These are phyloP conservation scores for Mesoclemmys tuberculata DNA, from an alignment of 2,113 vertebrate species.

Conservation along the genomic window DNA sequence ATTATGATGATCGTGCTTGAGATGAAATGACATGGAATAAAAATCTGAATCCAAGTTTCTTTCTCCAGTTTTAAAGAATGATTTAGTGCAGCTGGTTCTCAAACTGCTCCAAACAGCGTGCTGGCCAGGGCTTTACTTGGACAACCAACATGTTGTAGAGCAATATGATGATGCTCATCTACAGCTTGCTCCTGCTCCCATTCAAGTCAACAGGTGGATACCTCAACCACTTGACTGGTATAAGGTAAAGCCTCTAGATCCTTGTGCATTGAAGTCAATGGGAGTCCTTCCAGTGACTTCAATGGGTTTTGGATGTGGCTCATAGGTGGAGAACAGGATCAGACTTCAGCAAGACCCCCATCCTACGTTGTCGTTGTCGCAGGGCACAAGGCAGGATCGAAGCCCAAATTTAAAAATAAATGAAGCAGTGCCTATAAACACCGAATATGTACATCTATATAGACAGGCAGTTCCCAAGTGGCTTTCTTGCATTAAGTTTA, in stretches of 20 bases:
- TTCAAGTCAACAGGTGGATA: not conserved
- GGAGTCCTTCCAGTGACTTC: not conserved
- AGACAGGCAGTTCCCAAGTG: not conserved
- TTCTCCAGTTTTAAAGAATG: not conserved
- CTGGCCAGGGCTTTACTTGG: fast-evolving
- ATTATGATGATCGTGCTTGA: not conserved
- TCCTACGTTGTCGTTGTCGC: not conserved
- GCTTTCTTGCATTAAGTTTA: not conserved
- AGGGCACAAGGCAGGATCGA: not conserved
- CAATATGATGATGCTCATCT: not conserved
- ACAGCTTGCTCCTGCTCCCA: not conserved
- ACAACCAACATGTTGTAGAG: not conserved
- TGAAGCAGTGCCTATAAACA: not conserved
- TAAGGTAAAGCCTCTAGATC: not conserved
- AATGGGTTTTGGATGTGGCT: not conserved
- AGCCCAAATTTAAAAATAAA: not conserved
- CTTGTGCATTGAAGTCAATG: not conserved
- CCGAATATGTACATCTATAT: fast-evolving
- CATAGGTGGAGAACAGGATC: not conserved
- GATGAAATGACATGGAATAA: not conserved
- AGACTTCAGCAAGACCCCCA: not conserved
- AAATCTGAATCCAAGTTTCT: not conserved
- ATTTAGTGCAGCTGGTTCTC: not conserved
- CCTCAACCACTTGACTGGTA: not conserved
- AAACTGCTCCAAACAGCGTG: not conserved